A percentile compares a stretch with the other conserved stretches of the same genome.
Evolutionary conservation across 2,113 vertebrate species (phyloP).

Genomic region (Pteronura brasiliensis): DNA sequence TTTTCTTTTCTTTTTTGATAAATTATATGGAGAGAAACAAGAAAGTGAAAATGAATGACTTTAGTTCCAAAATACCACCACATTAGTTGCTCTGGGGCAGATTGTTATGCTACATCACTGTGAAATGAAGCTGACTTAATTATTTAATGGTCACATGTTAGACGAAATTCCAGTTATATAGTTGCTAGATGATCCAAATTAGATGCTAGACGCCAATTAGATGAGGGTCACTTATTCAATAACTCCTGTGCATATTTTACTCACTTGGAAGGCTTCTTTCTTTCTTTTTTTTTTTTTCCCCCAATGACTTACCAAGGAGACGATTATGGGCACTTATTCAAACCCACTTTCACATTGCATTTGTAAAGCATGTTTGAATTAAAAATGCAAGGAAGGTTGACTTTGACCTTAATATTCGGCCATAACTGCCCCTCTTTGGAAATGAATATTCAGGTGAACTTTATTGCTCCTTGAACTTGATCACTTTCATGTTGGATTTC

Average conservation of each 20-base stretch:
- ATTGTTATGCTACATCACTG: background rate
- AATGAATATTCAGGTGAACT: background rate
- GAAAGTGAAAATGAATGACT: background rate
- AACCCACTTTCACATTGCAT: background rate
- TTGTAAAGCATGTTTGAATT: slow-evolving; percentile 12
- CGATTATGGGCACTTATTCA: background rate
- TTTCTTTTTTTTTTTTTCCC: no score
- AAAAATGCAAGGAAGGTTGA: background rate
- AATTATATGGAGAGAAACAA: background rate
- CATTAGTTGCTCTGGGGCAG: background rate
- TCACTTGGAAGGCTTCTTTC: background rate
- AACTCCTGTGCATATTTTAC: slow-evolving; percentile 1
- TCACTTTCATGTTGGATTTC: background rate
- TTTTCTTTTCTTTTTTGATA: background rate
- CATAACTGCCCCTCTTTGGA: background rate
- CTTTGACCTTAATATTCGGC: background rate
- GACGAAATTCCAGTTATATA: background rate
- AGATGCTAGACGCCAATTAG: background rate
- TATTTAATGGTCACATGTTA: background rate
- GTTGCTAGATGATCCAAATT: background rate
- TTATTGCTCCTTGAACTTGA: background rate
- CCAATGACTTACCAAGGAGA: background rate
- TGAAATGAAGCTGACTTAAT: slow-evolving; percentile 11
- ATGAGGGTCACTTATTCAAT: background rate
- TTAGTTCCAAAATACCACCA: background rate